Percentiles rank a stretch among this genome's conserved stretches.
Evolutionary conservation across 2,113 vertebrate species (phyloP).

Genomic region (Mustelus asterias): DNA sequence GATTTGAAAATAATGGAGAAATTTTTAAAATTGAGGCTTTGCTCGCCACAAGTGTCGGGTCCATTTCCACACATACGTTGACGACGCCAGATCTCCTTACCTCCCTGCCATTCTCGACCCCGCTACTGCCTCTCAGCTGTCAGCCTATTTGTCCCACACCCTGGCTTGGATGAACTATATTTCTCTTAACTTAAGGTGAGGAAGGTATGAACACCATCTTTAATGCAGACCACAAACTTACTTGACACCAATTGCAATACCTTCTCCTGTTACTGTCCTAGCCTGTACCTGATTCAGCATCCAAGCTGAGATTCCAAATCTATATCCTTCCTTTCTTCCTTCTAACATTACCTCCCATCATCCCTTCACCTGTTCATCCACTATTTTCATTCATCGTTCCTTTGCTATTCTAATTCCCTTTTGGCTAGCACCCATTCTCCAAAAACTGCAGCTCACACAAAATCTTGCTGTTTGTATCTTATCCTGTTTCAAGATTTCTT

Average conservation of each 20-base stretch:
- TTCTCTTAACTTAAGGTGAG: background rate
- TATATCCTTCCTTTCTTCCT: background rate
- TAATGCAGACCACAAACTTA: background rate
- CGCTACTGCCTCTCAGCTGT: background rate
- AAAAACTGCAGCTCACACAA: background rate
- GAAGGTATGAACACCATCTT: background rate
- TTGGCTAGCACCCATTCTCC: background rate
- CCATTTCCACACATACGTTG: background rate
- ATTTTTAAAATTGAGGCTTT: background rate
- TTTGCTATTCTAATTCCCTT: background rate
- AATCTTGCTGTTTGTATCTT: background rate
- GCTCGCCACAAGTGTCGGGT: background rate
- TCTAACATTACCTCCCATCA: background rate
- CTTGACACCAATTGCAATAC: background rate
- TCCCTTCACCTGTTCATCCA: background rate
- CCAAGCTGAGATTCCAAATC: background rate
- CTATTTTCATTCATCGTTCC: background rate
- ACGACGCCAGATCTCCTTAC: background rate
- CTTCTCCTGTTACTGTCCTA: background rate
- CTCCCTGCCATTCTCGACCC: background rate
- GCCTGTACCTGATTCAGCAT: background rate
- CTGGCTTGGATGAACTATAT: background rate
- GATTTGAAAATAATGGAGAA: background rate
- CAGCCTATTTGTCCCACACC: background rate
- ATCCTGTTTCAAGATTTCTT: background rate